phyloP scores from a whole-genome alignment of 2,797 vertebrate genomes.

The Fringilla coelebs region DNA sequence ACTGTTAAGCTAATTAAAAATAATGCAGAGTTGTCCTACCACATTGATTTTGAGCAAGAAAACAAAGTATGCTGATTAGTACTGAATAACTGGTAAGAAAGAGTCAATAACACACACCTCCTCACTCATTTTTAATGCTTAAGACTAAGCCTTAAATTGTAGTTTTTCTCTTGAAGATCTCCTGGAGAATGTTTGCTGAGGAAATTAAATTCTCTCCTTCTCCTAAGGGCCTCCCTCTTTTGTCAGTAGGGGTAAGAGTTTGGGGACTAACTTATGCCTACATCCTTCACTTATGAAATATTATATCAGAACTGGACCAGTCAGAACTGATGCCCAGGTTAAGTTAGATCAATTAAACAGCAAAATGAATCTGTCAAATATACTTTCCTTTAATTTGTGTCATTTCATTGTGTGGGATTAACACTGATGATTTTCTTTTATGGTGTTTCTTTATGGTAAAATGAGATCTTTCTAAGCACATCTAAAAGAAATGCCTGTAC shows the following conservation, averaged over 20 bases:
- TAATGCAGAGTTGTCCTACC: not conserved
- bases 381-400: not conserved
- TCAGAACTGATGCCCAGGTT: not conserved
- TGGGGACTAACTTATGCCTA: not conserved
- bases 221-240: not conserved
- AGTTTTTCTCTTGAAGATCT: not conserved
- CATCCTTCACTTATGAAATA: not conserved
- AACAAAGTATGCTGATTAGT: not conserved
- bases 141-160: not conserved
- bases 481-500: not conserved
- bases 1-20: not conserved
- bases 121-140: not conserved
- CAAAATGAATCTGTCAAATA: not conserved
- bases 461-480: not conserved
- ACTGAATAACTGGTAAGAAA: not conserved
- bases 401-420: not conserved
- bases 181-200: not conserved
- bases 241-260: not conserved
- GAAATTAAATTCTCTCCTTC: not conserved
- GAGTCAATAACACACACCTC: not conserved
- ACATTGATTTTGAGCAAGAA: not conserved
- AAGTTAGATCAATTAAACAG: not conserved
- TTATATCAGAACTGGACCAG: not conserved
- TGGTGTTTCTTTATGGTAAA: not conserved
- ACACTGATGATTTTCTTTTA: not conserved